These are phyloP conservation scores for Cynocephalus volans DNA, from an alignment of 2,113 vertebrate species.

Conservation along the genomic window DNA sequence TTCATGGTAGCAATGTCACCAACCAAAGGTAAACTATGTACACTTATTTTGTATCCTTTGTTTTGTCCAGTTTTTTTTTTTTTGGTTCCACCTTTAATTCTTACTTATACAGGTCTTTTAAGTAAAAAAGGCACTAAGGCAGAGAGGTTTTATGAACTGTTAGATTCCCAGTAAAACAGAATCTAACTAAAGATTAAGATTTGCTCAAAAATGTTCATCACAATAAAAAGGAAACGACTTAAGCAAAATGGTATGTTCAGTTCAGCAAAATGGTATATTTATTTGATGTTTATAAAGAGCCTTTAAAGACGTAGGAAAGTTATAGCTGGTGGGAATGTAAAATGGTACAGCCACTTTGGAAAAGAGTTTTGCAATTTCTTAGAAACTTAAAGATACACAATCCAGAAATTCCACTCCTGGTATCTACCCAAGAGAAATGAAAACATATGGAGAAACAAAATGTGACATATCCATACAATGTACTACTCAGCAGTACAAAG, in stretches of 20 bases:
- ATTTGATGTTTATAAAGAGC: background rate
- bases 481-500: background rate
- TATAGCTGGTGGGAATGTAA: too few relatives aligned
- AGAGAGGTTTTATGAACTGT: conserved; percentile 6
- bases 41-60: background rate
- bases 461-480: background rate
- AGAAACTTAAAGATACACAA: background rate
- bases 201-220: background rate
- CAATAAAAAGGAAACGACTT: too few relatives aligned
- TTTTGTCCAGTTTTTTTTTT: background rate
- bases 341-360: background rate
- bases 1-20: background rate
- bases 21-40: background rate
- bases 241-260: too few relatives aligned
- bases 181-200: conserved; percentile 36
- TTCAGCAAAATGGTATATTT: background rate
- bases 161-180: background rate
- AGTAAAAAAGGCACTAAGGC: background rate
- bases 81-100: background rate
- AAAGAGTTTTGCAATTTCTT: background rate
- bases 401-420: background rate
- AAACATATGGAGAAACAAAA: conserved; percentile 10
- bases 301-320: background rate
- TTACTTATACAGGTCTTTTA: background rate
- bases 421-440: background rate